These are phyloP conservation scores for Tringa solitaria DNA, from an alignment of 2,113 vertebrate genomes.

Conservation along the genomic window DNA sequence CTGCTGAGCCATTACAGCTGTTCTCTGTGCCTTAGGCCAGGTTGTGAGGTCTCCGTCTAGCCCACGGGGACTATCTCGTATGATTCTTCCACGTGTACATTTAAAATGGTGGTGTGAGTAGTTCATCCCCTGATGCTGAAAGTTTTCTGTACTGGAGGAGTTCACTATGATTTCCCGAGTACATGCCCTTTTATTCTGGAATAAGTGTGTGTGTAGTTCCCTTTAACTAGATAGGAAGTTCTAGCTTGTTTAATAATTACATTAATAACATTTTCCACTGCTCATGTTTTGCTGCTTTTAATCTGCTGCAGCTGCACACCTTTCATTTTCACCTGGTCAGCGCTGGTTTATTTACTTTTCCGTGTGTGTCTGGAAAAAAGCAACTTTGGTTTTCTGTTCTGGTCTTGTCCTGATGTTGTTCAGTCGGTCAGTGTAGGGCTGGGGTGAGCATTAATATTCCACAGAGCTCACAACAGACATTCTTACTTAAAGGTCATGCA, in stretches of 20 bases:
- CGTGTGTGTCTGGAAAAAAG: background rate
- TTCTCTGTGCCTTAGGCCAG: slow-evolving; percentile 28
- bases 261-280: background rate
- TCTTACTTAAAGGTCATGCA: background rate
- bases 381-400: background rate
- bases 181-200: background rate
- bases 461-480: background rate
- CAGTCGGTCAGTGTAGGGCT: background rate
- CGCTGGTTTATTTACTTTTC: background rate
- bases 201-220: background rate
- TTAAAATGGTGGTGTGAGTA: background rate
- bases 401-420: background rate
- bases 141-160: slow-evolving; percentile 2
- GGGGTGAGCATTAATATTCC: background rate
- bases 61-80: background rate
- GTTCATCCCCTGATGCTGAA: background rate
- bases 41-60: background rate
- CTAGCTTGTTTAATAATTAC: background rate
- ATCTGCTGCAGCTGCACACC: background rate
- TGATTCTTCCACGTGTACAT: background rate
- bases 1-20: slow-evolving; percentile 21
- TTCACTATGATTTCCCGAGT: background rate
- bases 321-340: background rate
- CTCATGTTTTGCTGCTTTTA: background rate
- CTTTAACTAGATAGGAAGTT: background rate